Conservation (phyloP, 2,888 invertebrate genomes). For the Anoplius nigerrimus region DNA sequence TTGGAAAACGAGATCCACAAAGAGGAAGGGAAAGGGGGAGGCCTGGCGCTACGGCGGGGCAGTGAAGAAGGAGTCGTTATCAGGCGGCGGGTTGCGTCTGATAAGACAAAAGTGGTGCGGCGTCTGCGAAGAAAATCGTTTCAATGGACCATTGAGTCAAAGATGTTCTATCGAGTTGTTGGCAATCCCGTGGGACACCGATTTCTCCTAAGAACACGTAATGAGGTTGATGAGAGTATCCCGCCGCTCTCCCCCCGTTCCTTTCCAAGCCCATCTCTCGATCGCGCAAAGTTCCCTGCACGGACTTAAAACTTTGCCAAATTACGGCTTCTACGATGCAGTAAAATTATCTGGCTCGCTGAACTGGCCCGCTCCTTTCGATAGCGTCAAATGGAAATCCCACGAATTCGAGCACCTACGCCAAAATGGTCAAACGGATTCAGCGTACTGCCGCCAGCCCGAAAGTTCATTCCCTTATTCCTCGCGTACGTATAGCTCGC, state of each 20-base stretch:
- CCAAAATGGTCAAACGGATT: no score
- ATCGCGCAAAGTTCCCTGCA: background rate
- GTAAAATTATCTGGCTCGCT: constrained; percentile 45
- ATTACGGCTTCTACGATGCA: constrained; percentile 40
- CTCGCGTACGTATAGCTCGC: no score
- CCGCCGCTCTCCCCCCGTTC: constrained; percentile 31
- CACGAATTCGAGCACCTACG: no score
- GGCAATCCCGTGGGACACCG: constrained; percentile 39
- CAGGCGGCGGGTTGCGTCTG: constrained; percentile 32
- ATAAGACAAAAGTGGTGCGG: constrained; percentile 52
- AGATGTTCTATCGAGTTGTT: constrained; percentile 47
- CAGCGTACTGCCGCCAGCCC: no score
- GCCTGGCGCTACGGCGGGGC: constrained; percentile 1
- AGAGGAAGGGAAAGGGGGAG: constrained; percentile 7
- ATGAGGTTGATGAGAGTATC: constrained; percentile 47
- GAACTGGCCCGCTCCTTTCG: constrained; percentile 18
- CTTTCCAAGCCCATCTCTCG: background rate
- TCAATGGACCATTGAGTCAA: constrained; percentile 48
- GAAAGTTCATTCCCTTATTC: no score
- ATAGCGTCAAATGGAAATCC: background rate
- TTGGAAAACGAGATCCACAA: background rate
- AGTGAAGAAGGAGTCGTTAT: constrained; percentile 39
- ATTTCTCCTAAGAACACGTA: constrained; percentile 49
- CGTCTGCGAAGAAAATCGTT: constrained; percentile 22
- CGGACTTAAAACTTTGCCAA: constrained; percentile 46